Conservation (phyloP, 1,140 invertebrate species). For the Hormaphis cornu region DNA sequence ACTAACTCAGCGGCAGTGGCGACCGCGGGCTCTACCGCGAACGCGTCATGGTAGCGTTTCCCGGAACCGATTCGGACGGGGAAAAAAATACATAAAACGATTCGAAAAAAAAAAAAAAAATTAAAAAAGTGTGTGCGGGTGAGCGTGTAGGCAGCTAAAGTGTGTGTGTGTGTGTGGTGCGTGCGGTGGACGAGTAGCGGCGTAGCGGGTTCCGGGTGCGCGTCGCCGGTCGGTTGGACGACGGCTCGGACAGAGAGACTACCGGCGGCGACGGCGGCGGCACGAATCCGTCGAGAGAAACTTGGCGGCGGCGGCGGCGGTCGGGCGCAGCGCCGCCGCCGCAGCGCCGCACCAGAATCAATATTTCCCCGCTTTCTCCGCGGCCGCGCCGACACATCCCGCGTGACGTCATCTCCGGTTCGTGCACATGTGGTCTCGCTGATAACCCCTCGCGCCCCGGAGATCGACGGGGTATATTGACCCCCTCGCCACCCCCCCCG, state of each 20-base stretch:
- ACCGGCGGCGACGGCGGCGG: slow-evolving; percentile 21
- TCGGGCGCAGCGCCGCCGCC: slow-evolving; percentile 41
- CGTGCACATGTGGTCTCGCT: slow-evolving; percentile 40
- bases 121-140: no score
- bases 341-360: slow-evolving; percentile 47
- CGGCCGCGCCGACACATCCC: slow-evolving; percentile 40
- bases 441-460: not conserved
- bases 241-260: slow-evolving; percentile 24
- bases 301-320: slow-evolving; percentile 8
- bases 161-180: not conserved
- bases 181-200: not conserved
- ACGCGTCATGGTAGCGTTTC: not conserved
- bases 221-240: slow-evolving; percentile 27
- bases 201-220: slow-evolving; percentile 11
- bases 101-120: no score
- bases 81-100: no score
- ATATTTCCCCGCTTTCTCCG: slow-evolving; percentile 42
- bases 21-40: not conserved
- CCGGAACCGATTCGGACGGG: no score
- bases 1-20: not conserved
- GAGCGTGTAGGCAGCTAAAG: no score
- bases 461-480: no score
- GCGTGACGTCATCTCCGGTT: slow-evolving; percentile 39
- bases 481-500: no score
- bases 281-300: slow-evolving; percentile 28